Base-by-base conservation (phyloP, 2,797 vertebrate species). In the Acrossocheilus fasciatus region DNA sequence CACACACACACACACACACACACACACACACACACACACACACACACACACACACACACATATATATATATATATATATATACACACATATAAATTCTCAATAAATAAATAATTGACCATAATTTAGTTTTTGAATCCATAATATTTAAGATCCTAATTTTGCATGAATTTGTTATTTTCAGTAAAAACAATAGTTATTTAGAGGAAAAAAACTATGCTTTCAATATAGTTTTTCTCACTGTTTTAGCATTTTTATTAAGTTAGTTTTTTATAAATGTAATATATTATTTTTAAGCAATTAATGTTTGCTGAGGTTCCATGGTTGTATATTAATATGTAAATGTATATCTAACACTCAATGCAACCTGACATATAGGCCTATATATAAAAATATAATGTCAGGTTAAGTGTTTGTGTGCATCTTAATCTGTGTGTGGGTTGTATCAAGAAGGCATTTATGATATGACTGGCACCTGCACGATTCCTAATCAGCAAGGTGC, bases 381-480 rank as follows among this genome's bases (percentile, higher is more conserved):
- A 66, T 66, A 39, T 68, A 62, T 62, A 62, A 4, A 62, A 26
- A 30, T 68, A 30, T 68, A 12, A 68, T 68, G 64, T 68, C 15
- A 9, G 30, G 64, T 36, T 68, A 9, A 62, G 39, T 86, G 66
- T 80, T 81, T 80, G 84, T 69, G 81, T 79, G 41, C 23, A 9
- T 69, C 43, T 41, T 84, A 77, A 84, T 52, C 82, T 84, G 50
- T 83, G 81, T 79, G 86, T 87, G 86, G 81, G 86, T 72, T 82
- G 64, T 50, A 64, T 74, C 81, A 83, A 17, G 70, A 75, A 81
- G 62, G 70, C 72, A 85, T 83, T 87, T 59, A 85, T 62, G 23
- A 69, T 47, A 36, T 81, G 72, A 88, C 83, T 88, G 83, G 78
- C 83, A 88, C 77, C 87, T 88, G 72, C n/a, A 15, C 7, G 23